These are phyloP conservation scores for Drosophila azteca DNA, from an alignment of 1,140 invertebrate genomes.

Conservation along the genomic window DNA sequence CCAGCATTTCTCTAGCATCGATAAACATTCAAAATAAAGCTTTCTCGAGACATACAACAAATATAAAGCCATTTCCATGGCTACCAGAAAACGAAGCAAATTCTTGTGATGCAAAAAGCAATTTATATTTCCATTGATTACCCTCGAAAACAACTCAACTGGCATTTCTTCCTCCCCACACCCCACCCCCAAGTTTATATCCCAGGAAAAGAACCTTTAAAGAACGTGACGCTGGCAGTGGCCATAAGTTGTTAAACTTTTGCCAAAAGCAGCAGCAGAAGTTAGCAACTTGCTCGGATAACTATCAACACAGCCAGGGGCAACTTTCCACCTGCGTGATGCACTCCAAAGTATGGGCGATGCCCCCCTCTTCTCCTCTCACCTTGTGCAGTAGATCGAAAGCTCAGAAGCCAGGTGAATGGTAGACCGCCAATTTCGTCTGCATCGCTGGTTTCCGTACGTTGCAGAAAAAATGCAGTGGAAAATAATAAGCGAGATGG, in stretches of 20 bases:
- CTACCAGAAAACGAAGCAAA: no score
- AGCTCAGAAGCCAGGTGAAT: background rate
- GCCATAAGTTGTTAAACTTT: slow-evolving; percentile 30
- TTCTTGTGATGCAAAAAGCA: no score
- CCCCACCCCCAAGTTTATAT: slow-evolving; percentile 4
- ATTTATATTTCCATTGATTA: slow-evolving; percentile 15
- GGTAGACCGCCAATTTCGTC: slow-evolving; percentile 40
- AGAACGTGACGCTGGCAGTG: slow-evolving; percentile 35
- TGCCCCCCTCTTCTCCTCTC: no score
- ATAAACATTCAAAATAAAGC: slow-evolving; percentile 28
- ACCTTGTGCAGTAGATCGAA: slow-evolving; percentile 22
- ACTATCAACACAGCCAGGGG: slow-evolving; percentile 20
- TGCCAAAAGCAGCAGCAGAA: slow-evolving; percentile 22
- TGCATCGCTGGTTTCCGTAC: slow-evolving; percentile 23
- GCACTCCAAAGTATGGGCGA: background rate
- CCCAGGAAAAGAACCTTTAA: slow-evolving; percentile 15
- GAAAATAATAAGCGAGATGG: slow-evolving; percentile 31
- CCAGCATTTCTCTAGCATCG: no score
- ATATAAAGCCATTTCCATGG: background rate
- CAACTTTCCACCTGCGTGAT: slow-evolving; percentile 29
- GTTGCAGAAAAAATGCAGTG: slow-evolving; percentile 46
- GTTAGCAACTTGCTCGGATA: slow-evolving; percentile 5
- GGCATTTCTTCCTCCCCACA: background rate
- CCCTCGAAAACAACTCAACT: background rate
- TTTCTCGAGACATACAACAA: background rate